A percentile compares a stretch with the other conserved stretches of the same genome.
These are phyloP conservation scores for Pygocentrus nattereri DNA, from an alignment of 2,797 vertebrate species.

Conservation along the genomic window DNA sequence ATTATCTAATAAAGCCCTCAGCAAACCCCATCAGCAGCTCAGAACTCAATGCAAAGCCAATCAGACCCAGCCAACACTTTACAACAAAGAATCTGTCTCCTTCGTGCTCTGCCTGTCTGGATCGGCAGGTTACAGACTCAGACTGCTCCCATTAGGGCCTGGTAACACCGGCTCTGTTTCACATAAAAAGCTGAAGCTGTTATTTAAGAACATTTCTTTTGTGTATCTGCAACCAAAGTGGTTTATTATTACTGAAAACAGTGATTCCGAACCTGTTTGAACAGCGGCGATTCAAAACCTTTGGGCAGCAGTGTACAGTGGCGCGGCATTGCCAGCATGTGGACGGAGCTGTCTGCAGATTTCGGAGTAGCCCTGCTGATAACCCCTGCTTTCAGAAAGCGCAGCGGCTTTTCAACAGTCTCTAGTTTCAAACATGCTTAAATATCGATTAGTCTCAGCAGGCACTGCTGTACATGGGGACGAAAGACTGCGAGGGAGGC, in stretches of 20 bases:
- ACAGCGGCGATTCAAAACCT: neutral
- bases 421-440: constrained; percentile 58
- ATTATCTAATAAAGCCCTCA: constrained; percentile 49
- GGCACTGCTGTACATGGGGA: constrained; percentile 18
- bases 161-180: neutral
- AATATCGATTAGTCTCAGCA: constrained; percentile 54
- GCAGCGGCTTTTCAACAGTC: constrained; percentile 17
- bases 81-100: constrained; percentile 35
- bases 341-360: neutral
- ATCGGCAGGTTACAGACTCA: neutral
- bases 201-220: neutral
- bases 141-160: neutral
- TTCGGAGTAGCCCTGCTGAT: constrained; percentile 17
- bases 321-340: neutral
- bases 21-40: constrained; percentile 36
- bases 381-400: constrained; percentile 33
- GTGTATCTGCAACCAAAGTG: constrained; percentile 12
- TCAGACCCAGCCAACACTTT: constrained; percentile 42
- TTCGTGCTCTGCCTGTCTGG: constrained; percentile 10
- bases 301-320: neutral
- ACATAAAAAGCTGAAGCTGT: no score
- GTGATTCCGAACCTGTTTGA: no score
- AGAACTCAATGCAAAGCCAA: constrained; percentile 21
- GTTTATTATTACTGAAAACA: neutral
- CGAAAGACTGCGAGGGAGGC: neutral